phyloP scores from a whole-genome alignment of 2,888 invertebrate genomes.

The Ditylenchus weischeri region DNA sequence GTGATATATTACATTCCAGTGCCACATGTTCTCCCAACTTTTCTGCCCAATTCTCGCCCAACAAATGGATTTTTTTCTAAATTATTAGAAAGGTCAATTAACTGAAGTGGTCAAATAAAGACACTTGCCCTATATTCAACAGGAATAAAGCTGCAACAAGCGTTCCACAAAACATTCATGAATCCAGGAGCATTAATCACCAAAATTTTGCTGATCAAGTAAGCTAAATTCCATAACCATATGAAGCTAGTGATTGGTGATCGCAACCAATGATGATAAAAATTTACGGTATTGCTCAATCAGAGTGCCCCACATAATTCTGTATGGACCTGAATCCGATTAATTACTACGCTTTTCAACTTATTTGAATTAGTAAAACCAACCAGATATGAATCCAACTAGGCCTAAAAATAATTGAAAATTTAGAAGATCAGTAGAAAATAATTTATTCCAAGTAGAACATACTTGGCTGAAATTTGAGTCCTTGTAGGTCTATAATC shows the following conservation, averaged over 20 bases:
- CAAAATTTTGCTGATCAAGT: conserved; percentile 46
- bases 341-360: conserved; percentile 14
- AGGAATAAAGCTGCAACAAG: conserved; percentile 54
- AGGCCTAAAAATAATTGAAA: conserved; percentile 17
- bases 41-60: conserved; percentile 22
- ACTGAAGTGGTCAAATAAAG: conserved; percentile 17
- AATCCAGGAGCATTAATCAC: conserved; percentile 54
- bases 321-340: conserved; percentile 46
- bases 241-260: too few species aligned
- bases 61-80: conserved; percentile 34
- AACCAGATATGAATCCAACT: conserved; percentile 50
- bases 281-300: conserved; percentile 53
- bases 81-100: conserved; percentile 16
- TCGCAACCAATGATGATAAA: too few species aligned
- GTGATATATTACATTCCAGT: neutral
- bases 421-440: too few species aligned
- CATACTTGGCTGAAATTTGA: conserved; percentile 43
- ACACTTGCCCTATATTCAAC: conserved; percentile 44
- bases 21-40: conserved; percentile 26
- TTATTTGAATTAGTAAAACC: conserved; percentile 7
- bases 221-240: conserved; percentile 21
- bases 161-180: conserved; percentile 52
- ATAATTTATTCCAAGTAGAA: too few species aligned
- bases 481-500: conserved; percentile 51
- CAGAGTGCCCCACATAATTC: conserved; percentile 57